Evolutionary conservation across 2,113 vertebrate genomes (phyloP), one percentile per base, ranked within the genome.

Genomic region (Leucoraja erinaceus): DNA sequence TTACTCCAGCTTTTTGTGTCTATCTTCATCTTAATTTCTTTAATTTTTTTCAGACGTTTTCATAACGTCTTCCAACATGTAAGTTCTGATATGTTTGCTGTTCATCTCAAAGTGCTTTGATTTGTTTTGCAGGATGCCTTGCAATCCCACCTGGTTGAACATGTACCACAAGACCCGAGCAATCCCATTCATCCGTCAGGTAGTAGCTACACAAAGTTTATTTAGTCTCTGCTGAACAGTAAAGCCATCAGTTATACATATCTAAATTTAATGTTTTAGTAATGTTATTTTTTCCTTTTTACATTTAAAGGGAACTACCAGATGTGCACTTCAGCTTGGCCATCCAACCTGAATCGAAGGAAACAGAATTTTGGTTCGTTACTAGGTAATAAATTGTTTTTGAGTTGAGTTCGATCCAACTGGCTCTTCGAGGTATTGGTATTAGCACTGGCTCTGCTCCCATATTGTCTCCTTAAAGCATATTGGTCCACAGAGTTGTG

Each of bases 61-160:
- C 11, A 25, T n/a, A 10, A 59, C 6, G 12, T 63, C 28, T 86
- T n/a, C 20, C 78, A 25, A 56, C 25, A n/a, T 63, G 4, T 88
- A 31, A 66, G 11, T 66, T 86, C 54, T 28, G 28, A 86, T 16
- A 61, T 86, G 28, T 47, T 91, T 70, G 63, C 8, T 38, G 3
- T 38, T 72, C 16, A 54, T 91, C 20, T 47, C 9, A 47, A 33
- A 88, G 31, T 47, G 18, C 72, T 47, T 70, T 16, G 18, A 70
- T 70, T 72, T 7, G 10, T 47, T 91, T 20, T 91, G 25, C 90
- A 91, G 90, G 90, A 91, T 91, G 90, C 90, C 20, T 18, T 91
- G 3, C 66, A 91, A 22, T 74, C 68, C 90, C 90, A 91, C 66
- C 90, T 72, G 90, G 90, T 91, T 70, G 90, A 91, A 33, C 66